These are phyloP conservation scores for Alectoris magna DNA, from an alignment of 2,797 vertebrate species.

Conservation along the genomic window DNA sequence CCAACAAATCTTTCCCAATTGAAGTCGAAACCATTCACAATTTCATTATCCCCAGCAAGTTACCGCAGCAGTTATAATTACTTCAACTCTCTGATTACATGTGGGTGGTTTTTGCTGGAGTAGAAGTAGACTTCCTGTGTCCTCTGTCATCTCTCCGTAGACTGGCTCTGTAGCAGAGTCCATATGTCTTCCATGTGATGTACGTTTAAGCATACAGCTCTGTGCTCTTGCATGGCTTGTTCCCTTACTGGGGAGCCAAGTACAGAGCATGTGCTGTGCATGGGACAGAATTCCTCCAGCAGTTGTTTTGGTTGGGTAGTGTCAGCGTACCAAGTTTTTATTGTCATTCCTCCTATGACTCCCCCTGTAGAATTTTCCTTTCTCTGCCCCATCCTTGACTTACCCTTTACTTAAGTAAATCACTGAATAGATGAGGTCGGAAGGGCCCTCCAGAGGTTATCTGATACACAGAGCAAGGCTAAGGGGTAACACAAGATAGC, in stretches of 20 bases:
- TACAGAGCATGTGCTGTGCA: not conserved
- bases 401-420: constrained; percentile 5
- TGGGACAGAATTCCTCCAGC: not conserved
- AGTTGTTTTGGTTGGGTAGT: constrained; percentile 33
- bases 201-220: not conserved
- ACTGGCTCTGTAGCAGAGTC: constrained; percentile 20
- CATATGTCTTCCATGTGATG: constrained; percentile 35
- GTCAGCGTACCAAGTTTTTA: constrained; percentile 22
- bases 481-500: not conserved
- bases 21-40: not conserved
- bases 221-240: not conserved
- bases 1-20: not conserved
- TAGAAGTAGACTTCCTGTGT: not conserved
- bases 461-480: not conserved
- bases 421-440: not conserved
- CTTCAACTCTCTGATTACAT: constrained; percentile 11
- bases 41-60: constrained; percentile 8
- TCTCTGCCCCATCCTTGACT: not conserved
- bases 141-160: constrained; percentile 13
- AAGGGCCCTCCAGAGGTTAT: not conserved
- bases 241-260: not conserved
- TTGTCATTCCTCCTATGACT: not conserved
- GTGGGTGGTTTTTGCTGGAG: not conserved
- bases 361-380: constrained; percentile 29
- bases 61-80: not conserved